These are phyloP conservation scores for Zapus hudsonius DNA, from an alignment of 2,113 vertebrate species.

Conservation along the genomic window DNA sequence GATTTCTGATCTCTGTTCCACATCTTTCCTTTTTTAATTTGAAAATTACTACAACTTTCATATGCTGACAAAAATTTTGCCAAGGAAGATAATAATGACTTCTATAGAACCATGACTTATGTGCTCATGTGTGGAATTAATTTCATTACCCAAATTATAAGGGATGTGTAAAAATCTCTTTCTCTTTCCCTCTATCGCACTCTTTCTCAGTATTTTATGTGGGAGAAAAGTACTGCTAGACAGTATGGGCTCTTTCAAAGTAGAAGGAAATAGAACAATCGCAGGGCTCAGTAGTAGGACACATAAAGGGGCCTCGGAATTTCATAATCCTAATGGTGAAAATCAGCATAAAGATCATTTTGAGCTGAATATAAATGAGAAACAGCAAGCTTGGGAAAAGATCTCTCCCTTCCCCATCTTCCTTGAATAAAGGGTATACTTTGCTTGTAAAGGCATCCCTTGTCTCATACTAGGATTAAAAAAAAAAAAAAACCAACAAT, in stretches of 20 bases:
- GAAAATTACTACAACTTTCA: conserved; percentile 8
- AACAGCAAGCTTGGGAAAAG: background rate
- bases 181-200: background rate
- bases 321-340: background rate
- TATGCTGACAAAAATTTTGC: conserved; percentile 7
- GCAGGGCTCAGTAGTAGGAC: background rate
- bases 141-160: conserved; percentile 48
- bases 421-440: background rate
- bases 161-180: background rate
- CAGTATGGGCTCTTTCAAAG: background rate
- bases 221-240: background rate
- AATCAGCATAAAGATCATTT: background rate
- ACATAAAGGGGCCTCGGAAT: background rate
- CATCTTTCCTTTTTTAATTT: conserved; percentile 72
- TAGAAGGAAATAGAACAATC: background rate
- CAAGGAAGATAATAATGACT: conserved; percentile 37
- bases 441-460: background rate
- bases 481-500: background rate
- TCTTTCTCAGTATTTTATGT: background rate
- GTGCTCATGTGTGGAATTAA: conserved; percentile 59
- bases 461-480: background rate
- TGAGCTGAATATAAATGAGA: background rate
- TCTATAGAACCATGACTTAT: conserved; percentile 48
- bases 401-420: background rate
- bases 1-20: conserved; percentile 65